These are phyloP conservation scores for Conistra vaccinii DNA, from an alignment of 2,888 invertebrate genomes.

Conservation along the genomic window DNA sequence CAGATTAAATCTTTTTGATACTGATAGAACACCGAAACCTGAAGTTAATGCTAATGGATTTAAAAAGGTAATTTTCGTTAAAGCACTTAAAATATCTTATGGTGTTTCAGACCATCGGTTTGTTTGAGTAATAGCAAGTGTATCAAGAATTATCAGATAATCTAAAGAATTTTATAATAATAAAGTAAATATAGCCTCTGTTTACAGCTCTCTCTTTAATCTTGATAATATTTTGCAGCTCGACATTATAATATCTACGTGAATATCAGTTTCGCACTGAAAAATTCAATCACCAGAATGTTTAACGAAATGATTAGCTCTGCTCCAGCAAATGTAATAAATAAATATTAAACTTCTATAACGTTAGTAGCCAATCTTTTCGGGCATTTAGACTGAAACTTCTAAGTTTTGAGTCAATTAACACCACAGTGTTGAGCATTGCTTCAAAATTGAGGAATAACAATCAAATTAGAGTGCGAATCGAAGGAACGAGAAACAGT, in stretches of 20 bases:
- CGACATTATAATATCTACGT: background rate
- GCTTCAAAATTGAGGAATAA: slow-evolving; percentile 16
- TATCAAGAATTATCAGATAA: slow-evolving; percentile 22
- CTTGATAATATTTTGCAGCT: background rate
- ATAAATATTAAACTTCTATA: slow-evolving; percentile 27
- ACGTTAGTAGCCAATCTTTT: slow-evolving; percentile 54
- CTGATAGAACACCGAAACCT: slow-evolving; percentile 85
- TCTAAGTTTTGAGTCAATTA: slow-evolving; percentile 45
- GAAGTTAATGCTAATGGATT: slow-evolving; percentile 76
- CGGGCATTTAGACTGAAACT: slow-evolving; percentile 39
- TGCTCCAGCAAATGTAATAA: slow-evolving; percentile 20
- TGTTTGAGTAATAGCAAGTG: background rate
- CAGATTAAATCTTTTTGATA: slow-evolving; percentile 85
- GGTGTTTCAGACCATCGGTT: too few species aligned
- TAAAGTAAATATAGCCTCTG: slow-evolving; percentile 20
- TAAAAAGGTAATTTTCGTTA: slow-evolving; percentile 76
- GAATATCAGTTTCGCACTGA: slow-evolving; percentile 14
- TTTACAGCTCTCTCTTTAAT: background rate
- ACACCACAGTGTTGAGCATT: slow-evolving; percentile 30
- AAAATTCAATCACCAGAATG: slow-evolving; percentile 27
- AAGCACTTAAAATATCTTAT: background rate
- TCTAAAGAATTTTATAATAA: slow-evolving; percentile 4
- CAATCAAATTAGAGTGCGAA: slow-evolving; percentile 10
- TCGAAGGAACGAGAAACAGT: background rate
- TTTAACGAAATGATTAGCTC: slow-evolving; percentile 44